Conservation (phyloP, 2,888 invertebrate genomes). For the Nephrotoma appendiculata region DNA sequence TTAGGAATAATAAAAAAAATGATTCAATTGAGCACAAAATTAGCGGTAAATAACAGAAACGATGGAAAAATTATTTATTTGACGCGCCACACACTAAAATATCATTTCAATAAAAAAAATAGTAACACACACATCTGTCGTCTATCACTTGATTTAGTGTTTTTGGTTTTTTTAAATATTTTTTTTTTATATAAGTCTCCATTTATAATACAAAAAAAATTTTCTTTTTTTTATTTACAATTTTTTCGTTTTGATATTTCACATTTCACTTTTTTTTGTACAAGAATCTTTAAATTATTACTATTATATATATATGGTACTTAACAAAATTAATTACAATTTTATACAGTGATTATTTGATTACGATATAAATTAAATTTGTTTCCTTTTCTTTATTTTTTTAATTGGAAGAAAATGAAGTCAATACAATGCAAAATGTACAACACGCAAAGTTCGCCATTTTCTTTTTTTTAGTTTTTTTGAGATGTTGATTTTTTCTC, state of each 20-base stretch:
- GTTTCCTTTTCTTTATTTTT: background rate
- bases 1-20: background rate
- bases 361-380: background rate
- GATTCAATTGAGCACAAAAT: background rate
- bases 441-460: slow-evolving; percentile 16
- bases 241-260: background rate
- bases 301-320: background rate
- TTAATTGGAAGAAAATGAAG: slow-evolving; percentile 4
- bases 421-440: slow-evolving; percentile 12
- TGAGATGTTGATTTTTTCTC: background rate
- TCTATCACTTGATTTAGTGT: slow-evolving; percentile 5
- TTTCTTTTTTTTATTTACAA: background rate
- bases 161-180: background rate
- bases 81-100: slow-evolving; percentile 6
- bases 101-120: slow-evolving; percentile 1
- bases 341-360: background rate
- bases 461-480: slow-evolving; percentile 13
- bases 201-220: slow-evolving; percentile 2
- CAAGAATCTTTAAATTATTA: background rate
- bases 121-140: slow-evolving; percentile 5
- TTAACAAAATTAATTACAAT: background rate
- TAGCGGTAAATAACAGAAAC: slow-evolving; percentile 2
- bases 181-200: slow-evolving; percentile 2
- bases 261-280: slow-evolving; percentile 5
- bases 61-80: slow-evolving; percentile 1